Conservation (phyloP, 2,888 invertebrate species). For the Drosophila bunnanda region DNA sequence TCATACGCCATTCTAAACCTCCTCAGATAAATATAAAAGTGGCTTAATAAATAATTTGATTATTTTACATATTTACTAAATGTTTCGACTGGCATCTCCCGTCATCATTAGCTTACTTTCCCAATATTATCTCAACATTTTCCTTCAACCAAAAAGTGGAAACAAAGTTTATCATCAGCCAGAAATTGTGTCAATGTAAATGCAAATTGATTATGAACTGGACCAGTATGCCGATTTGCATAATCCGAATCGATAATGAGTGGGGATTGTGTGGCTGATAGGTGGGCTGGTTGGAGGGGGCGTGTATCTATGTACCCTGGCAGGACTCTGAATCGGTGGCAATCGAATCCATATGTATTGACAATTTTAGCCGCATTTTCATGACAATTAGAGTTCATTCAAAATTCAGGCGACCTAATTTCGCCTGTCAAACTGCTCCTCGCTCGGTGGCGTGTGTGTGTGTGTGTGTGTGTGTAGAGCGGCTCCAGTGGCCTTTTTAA, state of each 20-base stretch:
- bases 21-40: not conserved
- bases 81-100: too few relatives aligned
- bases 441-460: not conserved
- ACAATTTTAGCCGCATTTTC: constrained; percentile 46
- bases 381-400: constrained; percentile 53
- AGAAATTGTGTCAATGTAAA: constrained; percentile 14
- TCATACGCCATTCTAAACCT: not conserved
- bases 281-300: not conserved
- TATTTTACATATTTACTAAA: not conserved
- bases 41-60: too few relatives aligned
- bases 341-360: constrained; percentile 29
- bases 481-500: not conserved
- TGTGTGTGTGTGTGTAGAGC: not conserved
- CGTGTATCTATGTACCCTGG: not conserved
- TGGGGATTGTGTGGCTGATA: constrained; percentile 26
- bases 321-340: constrained; percentile 9
- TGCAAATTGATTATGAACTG: constrained; percentile 26
- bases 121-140: constrained; percentile 1
- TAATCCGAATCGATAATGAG: constrained; percentile 42
- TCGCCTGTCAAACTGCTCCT: constrained; percentile 57
- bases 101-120: not conserved
- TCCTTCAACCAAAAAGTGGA: not conserved
- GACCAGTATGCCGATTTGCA: constrained; percentile 30
- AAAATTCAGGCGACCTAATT: constrained; percentile 62
- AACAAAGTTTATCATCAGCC: constrained; percentile 9